A percentile compares a stretch with the other conserved stretches of the same genome.
phyloP scores from a whole-genome alignment of 2,797 vertebrate species.

The Hypotaenidia philippensis region DNA sequence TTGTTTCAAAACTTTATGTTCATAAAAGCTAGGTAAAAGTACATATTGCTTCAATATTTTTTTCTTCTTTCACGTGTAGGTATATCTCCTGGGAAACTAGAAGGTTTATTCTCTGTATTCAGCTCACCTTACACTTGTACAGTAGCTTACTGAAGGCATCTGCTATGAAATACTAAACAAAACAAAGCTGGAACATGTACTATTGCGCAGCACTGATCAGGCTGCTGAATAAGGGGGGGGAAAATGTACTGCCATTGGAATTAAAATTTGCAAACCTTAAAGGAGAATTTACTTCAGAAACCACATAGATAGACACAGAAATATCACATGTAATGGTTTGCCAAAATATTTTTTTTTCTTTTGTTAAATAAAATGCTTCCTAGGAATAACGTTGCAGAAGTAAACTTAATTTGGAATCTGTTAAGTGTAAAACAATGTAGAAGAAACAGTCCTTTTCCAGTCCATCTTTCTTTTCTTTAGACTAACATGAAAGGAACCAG shows the following conservation, averaged over 20 bases:
- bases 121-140: not conserved
- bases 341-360: not conserved
- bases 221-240: not conserved
- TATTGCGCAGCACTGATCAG: not conserved
- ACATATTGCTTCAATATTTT: conserved; percentile 29
- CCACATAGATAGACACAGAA: not conserved
- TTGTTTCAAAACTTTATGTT: conserved; percentile 30
- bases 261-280: not conserved
- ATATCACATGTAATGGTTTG: not conserved
- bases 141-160: not conserved
- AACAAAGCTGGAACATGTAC: not conserved
- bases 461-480: not conserved
- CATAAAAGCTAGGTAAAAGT: conserved; percentile 20
- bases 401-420: not conserved
- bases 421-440: not conserved
- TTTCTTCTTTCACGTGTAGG: not conserved
- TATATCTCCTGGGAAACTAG: not conserved
- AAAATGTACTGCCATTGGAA: not conserved
- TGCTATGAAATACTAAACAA: conserved; percentile 5
- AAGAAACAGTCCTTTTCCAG: not conserved
- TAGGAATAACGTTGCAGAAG: not conserved
- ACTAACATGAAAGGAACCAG: not conserved
- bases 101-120: not conserved
- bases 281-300: not conserved
- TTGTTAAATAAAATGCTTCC: not conserved